phyloP scores from a whole-genome alignment of 2,113 vertebrate genomes.

The Cinclus cinclus region DNA sequence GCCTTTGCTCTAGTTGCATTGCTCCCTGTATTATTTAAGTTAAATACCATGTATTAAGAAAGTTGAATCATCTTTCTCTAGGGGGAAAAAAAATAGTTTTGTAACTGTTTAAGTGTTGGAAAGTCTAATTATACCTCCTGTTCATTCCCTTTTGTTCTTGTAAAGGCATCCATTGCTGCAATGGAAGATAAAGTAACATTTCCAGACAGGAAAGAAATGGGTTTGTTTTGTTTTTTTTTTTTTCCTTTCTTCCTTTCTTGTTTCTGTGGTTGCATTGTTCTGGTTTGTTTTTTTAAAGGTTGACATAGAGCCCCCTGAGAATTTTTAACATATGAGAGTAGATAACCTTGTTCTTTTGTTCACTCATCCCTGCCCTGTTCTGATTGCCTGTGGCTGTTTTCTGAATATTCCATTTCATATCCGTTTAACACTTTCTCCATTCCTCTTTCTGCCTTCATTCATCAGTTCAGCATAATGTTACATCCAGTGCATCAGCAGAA shows the following conservation, averaged over 20 bases:
- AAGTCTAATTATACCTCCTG: neutral
- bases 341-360: constrained; percentile 67
- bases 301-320: constrained; percentile 38
- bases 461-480: constrained; percentile 43
- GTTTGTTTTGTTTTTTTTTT: neutral
- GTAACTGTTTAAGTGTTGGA: neutral
- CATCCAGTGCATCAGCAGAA: neutral
- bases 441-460: constrained; percentile 57
- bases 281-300: constrained; percentile 40
- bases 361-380: constrained; percentile 48
- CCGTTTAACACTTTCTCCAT: constrained; percentile 33
- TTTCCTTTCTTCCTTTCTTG: neutral
- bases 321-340: constrained; percentile 48
- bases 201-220: constrained; percentile 10
- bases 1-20: neutral
- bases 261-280: constrained; percentile 14
- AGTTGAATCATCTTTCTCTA: neutral
- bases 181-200: constrained; percentile 3
- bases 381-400: constrained; percentile 39
- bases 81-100: neutral
- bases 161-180: neutral
- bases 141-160: constrained; percentile 18
- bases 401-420: constrained; percentile 56
- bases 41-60: constrained; percentile 11
- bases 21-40: constrained; percentile 2